Base-by-base conservation (phyloP, 2,797 vertebrate species). In the Ispidina picta region DNA sequence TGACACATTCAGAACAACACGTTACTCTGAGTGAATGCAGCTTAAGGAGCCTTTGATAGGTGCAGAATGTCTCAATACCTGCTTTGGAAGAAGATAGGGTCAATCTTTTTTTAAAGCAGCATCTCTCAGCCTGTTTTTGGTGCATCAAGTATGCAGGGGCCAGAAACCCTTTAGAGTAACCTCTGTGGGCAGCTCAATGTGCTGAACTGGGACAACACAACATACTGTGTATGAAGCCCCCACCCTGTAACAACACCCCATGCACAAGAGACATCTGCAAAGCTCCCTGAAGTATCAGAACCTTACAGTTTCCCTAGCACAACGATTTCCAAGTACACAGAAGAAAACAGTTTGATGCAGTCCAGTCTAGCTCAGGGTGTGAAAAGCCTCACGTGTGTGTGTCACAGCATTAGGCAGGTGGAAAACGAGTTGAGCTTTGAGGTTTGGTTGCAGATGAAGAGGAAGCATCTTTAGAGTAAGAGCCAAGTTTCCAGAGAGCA, bases 401-500 rank as follows among this genome's bases (percentile, higher is more conserved):
- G 0, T 65, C 78, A 46, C 71, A 63, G 65, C 46, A 29, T 59
- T 35, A 87, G 72, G 70, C 70, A 73, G 84, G 49, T 56, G 29
- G 54, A 82, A 83, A 82, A 90, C 6, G 39, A 91, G 49, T 83
- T 63, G 81, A 79, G 74, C 46, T 71, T 59, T 71, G 69, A 66
- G 62, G 55, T 65, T 66, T 18, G 37, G 48, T 37, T 90, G 52
- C 22, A 26, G 63, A 72, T 20, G 52, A 86, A 86, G 85, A 87
- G 9, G n/a, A 71, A 75, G 60, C 80, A 18, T 19, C 31, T 69
- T 90, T 74, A 78, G 48, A 58, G 92, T 86, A 68, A 90, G 93
- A 94, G 78, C 78, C 75, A 89, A 78, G 72, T 82, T 56, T 52
- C 26, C 77, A 85, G 33, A 51, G n/a, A 87, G 80, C 22, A 66